Conservation (phyloP, 2,888 invertebrate genomes). For the Ophion ventricosus region DNA sequence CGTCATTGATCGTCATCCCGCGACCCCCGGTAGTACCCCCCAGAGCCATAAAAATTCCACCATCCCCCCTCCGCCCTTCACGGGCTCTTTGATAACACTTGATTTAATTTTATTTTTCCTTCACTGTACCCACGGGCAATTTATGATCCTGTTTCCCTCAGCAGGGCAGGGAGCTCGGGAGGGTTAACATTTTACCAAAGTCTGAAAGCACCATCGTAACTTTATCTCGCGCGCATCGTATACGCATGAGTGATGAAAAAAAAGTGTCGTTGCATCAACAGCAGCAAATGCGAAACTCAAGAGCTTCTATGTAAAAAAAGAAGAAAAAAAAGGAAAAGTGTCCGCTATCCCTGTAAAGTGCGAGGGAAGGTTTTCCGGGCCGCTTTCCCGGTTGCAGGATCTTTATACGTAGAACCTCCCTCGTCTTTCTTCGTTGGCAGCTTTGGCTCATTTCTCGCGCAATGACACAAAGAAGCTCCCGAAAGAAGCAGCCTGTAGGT, state of each 20-base stretch:
- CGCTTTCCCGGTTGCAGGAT: background rate
- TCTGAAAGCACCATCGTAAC: background rate
- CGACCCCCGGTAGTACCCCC: too few relatives aligned
- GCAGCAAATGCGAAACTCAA: background rate
- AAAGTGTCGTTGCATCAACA: conserved; percentile 49
- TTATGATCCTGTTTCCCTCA: background rate
- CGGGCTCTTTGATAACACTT: too few relatives aligned
- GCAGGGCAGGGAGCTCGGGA: background rate
- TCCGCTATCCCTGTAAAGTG: background rate
- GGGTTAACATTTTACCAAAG: background rate
- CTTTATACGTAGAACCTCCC: background rate
- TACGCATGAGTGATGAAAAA: conserved; percentile 27
- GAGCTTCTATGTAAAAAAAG: background rate
- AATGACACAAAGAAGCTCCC: too few relatives aligned
- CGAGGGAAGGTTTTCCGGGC: background rate
- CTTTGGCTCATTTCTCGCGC: background rate
- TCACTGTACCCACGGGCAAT: background rate
- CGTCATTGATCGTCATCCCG: too few relatives aligned
- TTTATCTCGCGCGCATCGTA: background rate
- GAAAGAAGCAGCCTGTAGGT: too few relatives aligned
- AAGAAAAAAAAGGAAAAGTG: background rate
- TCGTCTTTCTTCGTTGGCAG: background rate
- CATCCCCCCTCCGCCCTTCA: too few relatives aligned
- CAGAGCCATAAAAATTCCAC: too few relatives aligned
- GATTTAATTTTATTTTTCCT: background rate